These are phyloP conservation scores for Typhlomys cinereus DNA, from an alignment of 2,113 vertebrate genomes.

Conservation along the genomic window DNA sequence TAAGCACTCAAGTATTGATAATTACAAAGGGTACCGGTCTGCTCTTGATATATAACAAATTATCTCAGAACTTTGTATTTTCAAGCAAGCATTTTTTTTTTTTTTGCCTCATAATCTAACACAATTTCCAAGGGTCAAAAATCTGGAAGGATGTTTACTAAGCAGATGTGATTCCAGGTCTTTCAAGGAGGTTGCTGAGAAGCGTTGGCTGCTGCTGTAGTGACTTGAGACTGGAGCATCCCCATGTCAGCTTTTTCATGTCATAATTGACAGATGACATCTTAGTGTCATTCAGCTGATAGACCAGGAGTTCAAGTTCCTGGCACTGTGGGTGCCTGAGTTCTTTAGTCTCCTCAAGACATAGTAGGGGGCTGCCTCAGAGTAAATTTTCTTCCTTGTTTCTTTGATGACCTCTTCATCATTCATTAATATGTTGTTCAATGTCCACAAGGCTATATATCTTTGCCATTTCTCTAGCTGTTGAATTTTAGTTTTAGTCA, in stretches of 20 bases:
- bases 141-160: background rate
- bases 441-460: too few relatives aligned
- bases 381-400: too few relatives aligned
- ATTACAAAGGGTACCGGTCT: background rate
- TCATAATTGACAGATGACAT: background rate
- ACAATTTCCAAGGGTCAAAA: background rate
- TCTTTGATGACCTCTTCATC: too few relatives aligned
- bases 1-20: background rate
- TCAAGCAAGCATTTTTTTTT: background rate
- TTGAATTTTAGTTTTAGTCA: too few relatives aligned
- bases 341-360: background rate
- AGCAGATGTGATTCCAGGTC: background rate
- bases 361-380: background rate
- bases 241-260: background rate
- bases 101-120: background rate
- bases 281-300: background rate
- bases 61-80: background rate
- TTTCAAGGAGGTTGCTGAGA: background rate
- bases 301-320: background rate
- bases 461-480: too few relatives aligned
- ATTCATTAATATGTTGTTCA: too few relatives aligned
- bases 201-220: background rate
- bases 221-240: background rate
- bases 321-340: background rate
- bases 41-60: too few relatives aligned